Percentiles rank a stretch among this genome's conserved stretches.
Evolutionary conservation across 2,797 vertebrate genomes (phyloP).

Genomic region (Sebastiscus albofasciatus): DNA sequence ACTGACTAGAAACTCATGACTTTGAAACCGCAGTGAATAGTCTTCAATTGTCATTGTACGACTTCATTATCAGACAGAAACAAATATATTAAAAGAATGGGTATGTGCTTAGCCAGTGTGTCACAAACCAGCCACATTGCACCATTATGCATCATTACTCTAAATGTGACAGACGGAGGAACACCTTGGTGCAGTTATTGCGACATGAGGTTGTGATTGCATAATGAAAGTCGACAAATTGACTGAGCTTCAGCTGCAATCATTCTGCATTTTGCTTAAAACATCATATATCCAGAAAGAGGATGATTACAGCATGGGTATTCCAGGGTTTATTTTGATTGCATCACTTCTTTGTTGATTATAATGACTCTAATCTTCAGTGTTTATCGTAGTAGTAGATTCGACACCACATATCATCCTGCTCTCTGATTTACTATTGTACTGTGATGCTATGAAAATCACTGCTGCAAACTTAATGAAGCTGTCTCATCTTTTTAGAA

Average conservation of each 20-base stretch:
- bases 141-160: not conserved
- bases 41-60: not conserved
- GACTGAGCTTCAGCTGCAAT: not conserved
- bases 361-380: not conserved
- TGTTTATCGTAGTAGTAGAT: not conserved
- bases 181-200: not conserved
- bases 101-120: not conserved
- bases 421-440: not conserved
- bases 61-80: not conserved
- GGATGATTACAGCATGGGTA: not conserved
- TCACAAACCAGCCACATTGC: constrained; percentile 6
- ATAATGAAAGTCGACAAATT: not conserved
- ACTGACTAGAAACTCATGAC: not conserved
- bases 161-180: not conserved
- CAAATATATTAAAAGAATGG: not conserved
- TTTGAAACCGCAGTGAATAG: not conserved
- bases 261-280: not conserved
- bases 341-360: not conserved
- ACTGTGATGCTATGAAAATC: not conserved
- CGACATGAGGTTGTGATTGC: not conserved
- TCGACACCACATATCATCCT: not conserved
- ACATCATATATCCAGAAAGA: not conserved
- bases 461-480: not conserved
- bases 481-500: not conserved
- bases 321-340: constrained; percentile 4